phyloP scores from a whole-genome alignment of 1,140 invertebrate species.

The Arion vulgaris region DNA sequence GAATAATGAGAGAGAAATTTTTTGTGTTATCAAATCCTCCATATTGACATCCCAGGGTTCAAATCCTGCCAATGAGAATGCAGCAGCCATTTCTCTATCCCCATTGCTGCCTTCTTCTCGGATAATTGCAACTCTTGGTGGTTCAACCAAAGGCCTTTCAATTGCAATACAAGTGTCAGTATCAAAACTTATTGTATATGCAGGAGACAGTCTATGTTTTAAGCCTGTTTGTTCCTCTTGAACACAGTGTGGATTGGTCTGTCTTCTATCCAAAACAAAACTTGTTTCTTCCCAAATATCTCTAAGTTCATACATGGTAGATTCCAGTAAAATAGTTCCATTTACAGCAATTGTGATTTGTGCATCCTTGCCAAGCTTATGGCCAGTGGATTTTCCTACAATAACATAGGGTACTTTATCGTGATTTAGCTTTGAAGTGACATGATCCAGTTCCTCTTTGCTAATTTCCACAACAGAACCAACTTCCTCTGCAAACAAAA shows the following conservation, averaged over 20 bases:
- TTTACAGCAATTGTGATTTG: constrained; percentile 78
- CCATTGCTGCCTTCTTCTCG: constrained; percentile 98
- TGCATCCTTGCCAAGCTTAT: not conserved
- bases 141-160: constrained; percentile 20
- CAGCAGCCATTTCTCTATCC: constrained; percentile 97
- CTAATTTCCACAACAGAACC: constrained; percentile 92
- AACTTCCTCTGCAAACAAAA: constrained; percentile 92
- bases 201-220: constrained; percentile 73
- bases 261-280: constrained; percentile 87
- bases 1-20: constrained; percentile 83
- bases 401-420: constrained; percentile 79
- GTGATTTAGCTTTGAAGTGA: constrained; percentile 78
- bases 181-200: constrained; percentile 78
- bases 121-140: constrained; percentile 85
- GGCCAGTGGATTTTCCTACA: constrained; percentile 78
- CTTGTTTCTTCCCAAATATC: constrained; percentile 96
- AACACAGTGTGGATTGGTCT: constrained; percentile 86
- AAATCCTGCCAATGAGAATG: constrained; percentile 92
- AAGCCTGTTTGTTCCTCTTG: constrained; percentile 79
- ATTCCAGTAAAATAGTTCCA: constrained; percentile 77
- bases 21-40: constrained; percentile 66
- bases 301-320: constrained; percentile 80
- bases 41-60: constrained; percentile 75
- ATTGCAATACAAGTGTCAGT: constrained; percentile 36
- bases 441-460: constrained; percentile 75